These are phyloP conservation scores for Falco rusticolus DNA, from an alignment of 2,797 vertebrate genomes.

Conservation along the genomic window DNA sequence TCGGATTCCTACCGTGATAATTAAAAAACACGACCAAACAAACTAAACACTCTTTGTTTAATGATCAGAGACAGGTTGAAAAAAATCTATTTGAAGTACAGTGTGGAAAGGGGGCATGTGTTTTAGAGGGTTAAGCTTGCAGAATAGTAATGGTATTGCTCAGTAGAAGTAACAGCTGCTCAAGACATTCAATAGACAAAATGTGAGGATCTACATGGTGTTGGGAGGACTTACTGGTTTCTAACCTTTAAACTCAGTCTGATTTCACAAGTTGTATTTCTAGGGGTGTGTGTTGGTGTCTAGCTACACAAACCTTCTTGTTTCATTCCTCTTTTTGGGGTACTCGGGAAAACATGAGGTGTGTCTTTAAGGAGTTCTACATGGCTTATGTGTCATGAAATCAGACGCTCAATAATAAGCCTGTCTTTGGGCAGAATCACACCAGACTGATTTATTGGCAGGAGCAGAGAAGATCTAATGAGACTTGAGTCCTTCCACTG, in stretches of 20 bases:
- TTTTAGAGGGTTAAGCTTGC: neutral
- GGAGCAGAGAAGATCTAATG: neutral
- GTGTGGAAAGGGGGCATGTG: neutral
- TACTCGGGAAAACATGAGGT: neutral
- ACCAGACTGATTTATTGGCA: neutral
- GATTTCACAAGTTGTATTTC: neutral
- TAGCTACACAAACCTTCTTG: neutral
- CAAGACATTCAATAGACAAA: neutral
- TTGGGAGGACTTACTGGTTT: neutral
- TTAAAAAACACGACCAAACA: neutral
- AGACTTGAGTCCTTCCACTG: neutral
- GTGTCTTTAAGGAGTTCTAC: neutral
- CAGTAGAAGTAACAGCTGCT: neutral
- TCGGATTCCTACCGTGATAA: neutral
- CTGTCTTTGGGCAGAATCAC: neutral
- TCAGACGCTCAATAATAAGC: neutral
- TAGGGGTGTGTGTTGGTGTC: neutral
- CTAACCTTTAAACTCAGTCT: neutral
- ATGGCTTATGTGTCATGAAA: neutral
- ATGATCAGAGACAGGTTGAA: constrained; percentile 25
- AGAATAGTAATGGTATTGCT: neutral
- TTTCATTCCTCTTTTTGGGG: neutral
- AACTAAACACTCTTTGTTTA: neutral
- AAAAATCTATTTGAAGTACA: constrained; percentile 21
- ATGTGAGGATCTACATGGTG: neutral